Base-by-base conservation (phyloP, 2,888 invertebrate genomes). In the Stegophylla sp. region DNA sequence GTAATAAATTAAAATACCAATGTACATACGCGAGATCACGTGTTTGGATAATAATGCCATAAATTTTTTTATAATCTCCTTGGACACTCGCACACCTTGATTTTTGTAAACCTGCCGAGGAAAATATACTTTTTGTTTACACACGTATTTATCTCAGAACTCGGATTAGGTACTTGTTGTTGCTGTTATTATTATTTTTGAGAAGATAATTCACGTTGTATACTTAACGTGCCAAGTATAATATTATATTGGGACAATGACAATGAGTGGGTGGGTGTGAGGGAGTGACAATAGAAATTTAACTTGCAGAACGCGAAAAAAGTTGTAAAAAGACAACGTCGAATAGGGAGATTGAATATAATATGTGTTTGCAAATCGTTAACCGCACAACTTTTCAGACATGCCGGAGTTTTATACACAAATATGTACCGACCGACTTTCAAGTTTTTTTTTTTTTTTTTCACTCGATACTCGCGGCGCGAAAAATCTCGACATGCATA, bases 351-450 rank as follows among this genome's bases (percentile, higher is more conserved):
- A 28, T 48, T 17, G n/a, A n/a, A n/a, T 48, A 64, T 51, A 64
- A 75, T 51, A 34, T 75, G 20, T 51, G 34, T 48, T 64, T 3
- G 34, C 34, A 34, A 64, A 75, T 63, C 23, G 61, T 61, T 5
- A 74, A 63, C 48, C 48, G 34, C 63, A 17, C 63, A 75, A 75
- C 74, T 75, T 64, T 75, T 75, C 74, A 75, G 74, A 75, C 63
- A 51, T 17, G 51, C 45, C 17, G 48, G 34, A 41, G 63, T 71
- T 34, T 17, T 34, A 26, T 53, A 20, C 20, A 61, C 2, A 28
- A 72, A 51, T 64, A 34, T 51, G 17, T 41, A 63, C 34, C 23
- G 48, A 64, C 63, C 63, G 74, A 75, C 63, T 75, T 63, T 63
- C 63, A 61, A 15, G 34, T 48, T 63, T 63, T 72, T 73, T 73